phyloP scores from a whole-genome alignment of 2,888 invertebrate genomes.

The Netelia fuscicornis region DNA sequence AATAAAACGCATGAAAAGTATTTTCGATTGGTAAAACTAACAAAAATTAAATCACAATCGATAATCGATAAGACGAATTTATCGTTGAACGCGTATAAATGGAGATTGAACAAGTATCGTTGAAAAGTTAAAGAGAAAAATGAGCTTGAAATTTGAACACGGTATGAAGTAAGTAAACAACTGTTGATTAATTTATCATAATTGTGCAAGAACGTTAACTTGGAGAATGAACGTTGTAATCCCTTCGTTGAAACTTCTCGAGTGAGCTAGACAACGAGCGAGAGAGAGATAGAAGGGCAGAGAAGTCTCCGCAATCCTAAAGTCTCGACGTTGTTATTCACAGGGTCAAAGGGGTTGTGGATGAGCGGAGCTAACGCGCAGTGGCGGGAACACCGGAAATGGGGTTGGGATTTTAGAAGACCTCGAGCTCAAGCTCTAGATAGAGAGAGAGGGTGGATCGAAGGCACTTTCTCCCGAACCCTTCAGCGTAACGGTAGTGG shows the following conservation, averaged over 20 bases:
- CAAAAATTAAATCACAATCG: not conserved
- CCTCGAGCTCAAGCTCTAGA: conserved; percentile 52
- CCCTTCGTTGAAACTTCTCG: conserved; percentile 55
- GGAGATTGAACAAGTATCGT: no score
- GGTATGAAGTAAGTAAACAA: not conserved
- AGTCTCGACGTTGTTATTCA: conserved; percentile 66
- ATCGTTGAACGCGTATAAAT: not conserved
- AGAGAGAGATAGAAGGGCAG: conserved; percentile 50
- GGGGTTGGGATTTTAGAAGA: conserved; percentile 36
- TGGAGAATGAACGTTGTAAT: conserved; percentile 19
- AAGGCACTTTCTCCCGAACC: conserved; percentile 74
- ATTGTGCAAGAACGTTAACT: not conserved
- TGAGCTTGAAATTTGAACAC: not conserved
- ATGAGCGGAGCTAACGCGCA: conserved; percentile 57
- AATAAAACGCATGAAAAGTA: conserved; percentile 20
- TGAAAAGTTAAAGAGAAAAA: no score
- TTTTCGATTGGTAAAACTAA: not conserved
- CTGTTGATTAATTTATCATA: not conserved
- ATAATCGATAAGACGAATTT: not conserved
- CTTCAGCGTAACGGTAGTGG: conserved; percentile 74
- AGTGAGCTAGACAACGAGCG: conserved; percentile 47
- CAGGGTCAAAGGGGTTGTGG: conserved; percentile 67
- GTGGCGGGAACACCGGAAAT: conserved; percentile 53
- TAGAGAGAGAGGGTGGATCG: conserved; percentile 67
- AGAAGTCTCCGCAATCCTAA: conserved; percentile 43